Conservation (phyloP, 2,888 invertebrate genomes). For the Patella caerulea region DNA sequence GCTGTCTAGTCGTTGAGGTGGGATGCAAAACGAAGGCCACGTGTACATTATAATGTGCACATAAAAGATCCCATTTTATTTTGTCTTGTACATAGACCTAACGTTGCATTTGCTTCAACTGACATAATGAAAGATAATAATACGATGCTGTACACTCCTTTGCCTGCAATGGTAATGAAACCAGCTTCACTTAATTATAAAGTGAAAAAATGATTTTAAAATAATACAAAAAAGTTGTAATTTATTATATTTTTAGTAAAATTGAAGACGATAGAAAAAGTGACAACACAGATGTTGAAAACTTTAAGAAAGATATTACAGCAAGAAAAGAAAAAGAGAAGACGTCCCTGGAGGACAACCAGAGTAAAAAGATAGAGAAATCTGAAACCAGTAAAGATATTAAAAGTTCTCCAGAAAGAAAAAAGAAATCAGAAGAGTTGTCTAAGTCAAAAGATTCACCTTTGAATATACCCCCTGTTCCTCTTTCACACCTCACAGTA, state of each 20-base stretch:
- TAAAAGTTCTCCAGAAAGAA: background rate
- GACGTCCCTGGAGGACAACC: conserved; percentile 19
- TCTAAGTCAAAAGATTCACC: conserved; percentile 28
- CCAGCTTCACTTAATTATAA: no score
- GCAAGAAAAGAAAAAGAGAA: background rate
- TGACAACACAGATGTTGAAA: conserved; percentile 33
- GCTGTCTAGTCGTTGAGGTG: no score
- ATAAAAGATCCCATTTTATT: no score
- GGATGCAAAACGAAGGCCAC: no score
- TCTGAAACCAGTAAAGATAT: conserved; percentile 27
- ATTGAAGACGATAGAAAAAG: conserved; percentile 30
- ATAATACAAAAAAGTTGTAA: no score
- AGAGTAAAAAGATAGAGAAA: conserved; percentile 24
- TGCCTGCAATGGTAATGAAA: no score
- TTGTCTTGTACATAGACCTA: no score
- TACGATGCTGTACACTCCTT: no score
- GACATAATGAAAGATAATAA: no score
- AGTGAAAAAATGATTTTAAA: no score
- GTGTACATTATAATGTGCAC: no score
- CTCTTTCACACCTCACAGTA: conserved; percentile 62
- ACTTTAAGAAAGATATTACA: conserved; percentile 11
- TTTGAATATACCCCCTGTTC: conserved; percentile 46
- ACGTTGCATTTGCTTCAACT: no score
- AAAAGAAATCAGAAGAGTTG: conserved; percentile 16
- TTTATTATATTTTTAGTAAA: background rate